Evolutionary conservation across 30 jellyfish, hydroid and myxozoan species (phyloP).

Genomic region (Hydra vulgaris): DNA sequence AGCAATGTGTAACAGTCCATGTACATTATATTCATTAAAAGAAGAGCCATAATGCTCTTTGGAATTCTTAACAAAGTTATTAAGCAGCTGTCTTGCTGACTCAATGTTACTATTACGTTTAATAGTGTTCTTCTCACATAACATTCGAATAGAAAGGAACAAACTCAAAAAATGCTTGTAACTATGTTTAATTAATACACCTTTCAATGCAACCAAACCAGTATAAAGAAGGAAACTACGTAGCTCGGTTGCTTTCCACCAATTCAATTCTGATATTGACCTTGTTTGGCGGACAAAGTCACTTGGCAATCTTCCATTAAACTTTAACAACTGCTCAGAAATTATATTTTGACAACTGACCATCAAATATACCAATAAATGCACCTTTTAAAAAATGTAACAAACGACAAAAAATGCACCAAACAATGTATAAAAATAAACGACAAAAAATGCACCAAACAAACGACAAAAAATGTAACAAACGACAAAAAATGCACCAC

Average conservation of each 20-base stretch:
- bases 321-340: constrained; percentile 10
- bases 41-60: constrained; percentile 19
- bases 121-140: constrained; percentile 17
- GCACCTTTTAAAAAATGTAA: constrained; percentile 9
- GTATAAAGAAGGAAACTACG: constrained; percentile 34
- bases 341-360: constrained; percentile 23
- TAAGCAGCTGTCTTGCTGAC: constrained; percentile 30
- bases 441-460: no score
- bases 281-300: constrained; percentile 44
- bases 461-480: no score
- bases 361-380: constrained; percentile 13
- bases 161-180: constrained; percentile 21
- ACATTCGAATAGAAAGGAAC: constrained; percentile 23
- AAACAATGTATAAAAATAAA: no score
- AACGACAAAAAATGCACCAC: no score
- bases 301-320: constrained; percentile 32
- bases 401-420: no score
- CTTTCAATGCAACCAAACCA: constrained; percentile 37
- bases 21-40: constrained; percentile 33
- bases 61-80: constrained; percentile 28
- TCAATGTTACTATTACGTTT: constrained; percentile 13
- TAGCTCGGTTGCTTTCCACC: constrained; percentile 59
- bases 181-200: not conserved
- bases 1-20: constrained; percentile 23
- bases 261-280: constrained; percentile 18